These are phyloP conservation scores for Pelobates fuscus DNA, from an alignment of 2,113 vertebrate species.

Conservation along the genomic window DNA sequence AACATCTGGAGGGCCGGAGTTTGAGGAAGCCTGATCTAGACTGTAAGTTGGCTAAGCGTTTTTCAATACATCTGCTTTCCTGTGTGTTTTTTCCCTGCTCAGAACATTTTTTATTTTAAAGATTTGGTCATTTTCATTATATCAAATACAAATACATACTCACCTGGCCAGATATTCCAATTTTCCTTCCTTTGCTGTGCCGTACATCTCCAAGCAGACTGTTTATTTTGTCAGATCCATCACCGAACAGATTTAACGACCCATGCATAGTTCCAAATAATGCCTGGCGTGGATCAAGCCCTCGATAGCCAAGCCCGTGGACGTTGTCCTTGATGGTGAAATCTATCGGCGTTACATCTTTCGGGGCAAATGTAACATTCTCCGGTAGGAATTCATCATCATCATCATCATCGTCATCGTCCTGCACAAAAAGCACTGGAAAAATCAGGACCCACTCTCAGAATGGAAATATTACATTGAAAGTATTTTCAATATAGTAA, in stretches of 20 bases:
- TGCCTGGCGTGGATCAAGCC: conserved; percentile 83
- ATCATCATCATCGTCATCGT: conserved; percentile 75
- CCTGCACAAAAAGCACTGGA: too few relatives aligned
- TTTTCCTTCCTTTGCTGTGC: conserved; percentile 65
- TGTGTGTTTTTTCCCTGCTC: too few relatives aligned
- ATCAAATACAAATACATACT: too few relatives aligned
- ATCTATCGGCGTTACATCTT: conserved; percentile 86
- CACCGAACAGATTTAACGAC: conserved; percentile 75
- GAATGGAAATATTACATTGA: too few relatives aligned
- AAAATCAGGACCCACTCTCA: too few relatives aligned
- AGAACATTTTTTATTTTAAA: too few relatives aligned
- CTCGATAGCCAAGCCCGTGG: conserved; percentile 88
- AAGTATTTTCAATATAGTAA: neutral
- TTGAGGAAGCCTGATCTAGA: too few relatives aligned
- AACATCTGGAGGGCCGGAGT: too few relatives aligned
- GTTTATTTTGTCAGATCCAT: conserved; percentile 65
- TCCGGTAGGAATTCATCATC: conserved; percentile 85
- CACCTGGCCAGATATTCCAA: conserved; percentile 92
- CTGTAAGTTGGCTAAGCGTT: too few relatives aligned
- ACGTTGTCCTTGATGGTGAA: conserved; percentile 79
- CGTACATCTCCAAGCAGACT: conserved; percentile 71
- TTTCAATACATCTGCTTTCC: too few relatives aligned
- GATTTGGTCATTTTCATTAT: too few relatives aligned
- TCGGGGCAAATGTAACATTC: conserved; percentile 90
- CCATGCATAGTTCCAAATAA: conserved; percentile 68